These are phyloP conservation scores for Galaxias olidus DNA, from an alignment of 2,797 vertebrate species.

Conservation along the genomic window DNA sequence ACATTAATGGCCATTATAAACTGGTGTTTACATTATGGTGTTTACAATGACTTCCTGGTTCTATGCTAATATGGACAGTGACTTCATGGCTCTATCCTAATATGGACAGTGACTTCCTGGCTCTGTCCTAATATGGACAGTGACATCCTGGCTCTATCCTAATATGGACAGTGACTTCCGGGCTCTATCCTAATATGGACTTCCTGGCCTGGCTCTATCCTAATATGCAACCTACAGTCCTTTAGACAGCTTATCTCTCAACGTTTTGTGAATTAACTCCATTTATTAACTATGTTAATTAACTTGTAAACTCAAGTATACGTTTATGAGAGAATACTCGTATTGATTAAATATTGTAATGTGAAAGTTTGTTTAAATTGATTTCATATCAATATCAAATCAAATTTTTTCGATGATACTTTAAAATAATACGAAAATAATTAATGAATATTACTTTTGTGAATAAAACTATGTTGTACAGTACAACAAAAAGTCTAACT, in stretches of 20 bases:
- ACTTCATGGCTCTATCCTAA: too few relatives aligned
- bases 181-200: conserved; percentile 2
- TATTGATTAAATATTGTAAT: conserved; percentile 67
- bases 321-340: conserved; percentile 39
- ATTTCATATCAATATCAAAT: conserved; percentile 23
- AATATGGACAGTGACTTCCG: background rate
- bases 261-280: conserved; percentile 50
- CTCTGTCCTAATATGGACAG: too few relatives aligned
- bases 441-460: conserved; percentile 76
- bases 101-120: too few relatives aligned
- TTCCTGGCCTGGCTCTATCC: conserved; percentile 13
- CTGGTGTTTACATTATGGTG: too few relatives aligned
- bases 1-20: too few relatives aligned
- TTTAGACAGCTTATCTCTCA: conserved; percentile 15
- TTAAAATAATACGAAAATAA: conserved; percentile 41
- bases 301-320: conserved; percentile 58
- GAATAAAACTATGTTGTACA: conserved; percentile 72
- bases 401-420: conserved; percentile 36
- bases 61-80: too few relatives aligned
- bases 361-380: conserved; percentile 56
- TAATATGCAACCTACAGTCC: too few relatives aligned
- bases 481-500: conserved; percentile 50
- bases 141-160: too few relatives aligned
- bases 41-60: too few relatives aligned
- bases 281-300: conserved; percentile 40